Evolutionary conservation across 35 echinoderm and acorn worm species (phyloP).

Genomic region (Ptychodera flava): DNA sequence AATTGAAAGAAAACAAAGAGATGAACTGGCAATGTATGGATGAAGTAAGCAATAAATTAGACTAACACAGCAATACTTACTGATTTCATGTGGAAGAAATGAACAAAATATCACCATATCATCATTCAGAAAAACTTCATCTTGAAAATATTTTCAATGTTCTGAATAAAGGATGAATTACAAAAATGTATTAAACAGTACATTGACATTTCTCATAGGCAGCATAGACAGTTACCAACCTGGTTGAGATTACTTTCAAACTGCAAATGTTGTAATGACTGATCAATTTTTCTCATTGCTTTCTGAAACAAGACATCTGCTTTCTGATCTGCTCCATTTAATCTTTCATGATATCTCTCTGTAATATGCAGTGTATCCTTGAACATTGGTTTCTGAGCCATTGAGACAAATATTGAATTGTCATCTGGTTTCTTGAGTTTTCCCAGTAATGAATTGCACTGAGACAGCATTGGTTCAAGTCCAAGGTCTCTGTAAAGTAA

Average conservation of each 20-base stretch:
- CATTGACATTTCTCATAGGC: no score
- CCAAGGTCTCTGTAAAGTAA: constrained; percentile 34
- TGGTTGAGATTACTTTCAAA: constrained; percentile 40
- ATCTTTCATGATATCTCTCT: constrained; percentile 9
- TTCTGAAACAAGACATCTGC: constrained; percentile 34
- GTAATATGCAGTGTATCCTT: constrained; percentile 28
- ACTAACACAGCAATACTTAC: no score
- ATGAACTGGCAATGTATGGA: neutral
- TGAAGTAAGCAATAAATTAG: no score
- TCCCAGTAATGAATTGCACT: constrained; percentile 33
- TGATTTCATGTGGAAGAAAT: no score
- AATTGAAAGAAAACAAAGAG: neutral
- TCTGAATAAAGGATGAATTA: no score
- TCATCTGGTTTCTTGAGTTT: constrained; percentile 47
- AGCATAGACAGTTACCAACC: constrained; percentile 43
- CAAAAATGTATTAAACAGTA: no score
- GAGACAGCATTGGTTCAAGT: constrained; percentile 27
- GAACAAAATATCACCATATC: no score
- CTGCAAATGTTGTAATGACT: constrained; percentile 17
- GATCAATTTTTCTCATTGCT: constrained; percentile 14
- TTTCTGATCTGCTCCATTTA: constrained; percentile 16
- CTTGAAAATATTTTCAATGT: no score
- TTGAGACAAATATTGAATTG: constrained; percentile 37
- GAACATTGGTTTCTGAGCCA: constrained; percentile 63
- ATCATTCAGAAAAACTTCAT: no score